phyloP scores from a whole-genome alignment of 2,888 invertebrate species.

The Cataglyphis livida region DNA sequence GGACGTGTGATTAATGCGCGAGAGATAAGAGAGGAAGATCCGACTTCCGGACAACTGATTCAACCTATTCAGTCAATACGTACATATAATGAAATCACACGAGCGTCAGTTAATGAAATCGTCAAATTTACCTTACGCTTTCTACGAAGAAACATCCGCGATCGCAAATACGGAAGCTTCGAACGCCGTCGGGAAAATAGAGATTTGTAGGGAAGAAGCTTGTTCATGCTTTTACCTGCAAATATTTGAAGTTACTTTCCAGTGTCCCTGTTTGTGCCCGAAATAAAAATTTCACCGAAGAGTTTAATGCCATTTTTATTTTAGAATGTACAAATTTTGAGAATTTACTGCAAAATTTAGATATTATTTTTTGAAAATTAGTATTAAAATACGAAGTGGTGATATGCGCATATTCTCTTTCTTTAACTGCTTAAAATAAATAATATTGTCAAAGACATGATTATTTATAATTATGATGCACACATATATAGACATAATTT shows the following conservation, averaged over 20 bases:
- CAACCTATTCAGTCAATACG: constrained; percentile 59
- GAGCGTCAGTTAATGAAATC: constrained; percentile 71
- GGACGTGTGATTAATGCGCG: constrained; percentile 68
- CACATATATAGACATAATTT: neutral
- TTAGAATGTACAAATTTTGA: constrained; percentile 9
- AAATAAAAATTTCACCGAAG: constrained; percentile 47
- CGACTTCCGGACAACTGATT: constrained; percentile 67
- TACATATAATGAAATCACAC: constrained; percentile 71
- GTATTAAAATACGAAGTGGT: neutral
- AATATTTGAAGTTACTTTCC: constrained; percentile 46
- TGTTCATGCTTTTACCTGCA: constrained; percentile 34
- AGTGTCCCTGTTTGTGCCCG: constrained; percentile 28
- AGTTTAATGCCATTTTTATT: constrained; percentile 4
- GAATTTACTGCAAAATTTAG: neutral
- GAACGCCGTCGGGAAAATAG: constrained; percentile 31
- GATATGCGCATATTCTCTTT: neutral
- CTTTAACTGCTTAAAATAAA: neutral
- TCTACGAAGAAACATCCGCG: constrained; percentile 35
- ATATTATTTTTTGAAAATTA: neutral
- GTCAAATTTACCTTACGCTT: constrained; percentile 64
- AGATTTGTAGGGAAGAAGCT: constrained; percentile 31
- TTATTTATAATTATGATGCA: constrained; percentile 2
- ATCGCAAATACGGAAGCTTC: constrained; percentile 44
- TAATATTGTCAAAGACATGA: neutral
- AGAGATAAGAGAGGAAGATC: constrained; percentile 66